These are phyloP conservation scores for Anomalospiza imberbis DNA, from an alignment of 2,797 vertebrate genomes.

Conservation along the genomic window DNA sequence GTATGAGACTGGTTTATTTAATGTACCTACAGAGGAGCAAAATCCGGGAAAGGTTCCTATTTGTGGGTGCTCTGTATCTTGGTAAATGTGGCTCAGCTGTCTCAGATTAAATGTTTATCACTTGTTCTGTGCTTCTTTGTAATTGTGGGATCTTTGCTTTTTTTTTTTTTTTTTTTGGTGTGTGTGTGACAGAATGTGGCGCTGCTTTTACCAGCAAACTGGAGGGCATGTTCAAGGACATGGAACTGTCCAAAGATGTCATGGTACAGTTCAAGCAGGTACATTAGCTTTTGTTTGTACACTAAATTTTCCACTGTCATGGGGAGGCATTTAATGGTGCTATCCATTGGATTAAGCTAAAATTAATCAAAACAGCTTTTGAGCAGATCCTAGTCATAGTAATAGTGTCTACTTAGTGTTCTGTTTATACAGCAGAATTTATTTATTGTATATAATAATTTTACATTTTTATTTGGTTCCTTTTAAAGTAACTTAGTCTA, in stretches of 20 bases:
- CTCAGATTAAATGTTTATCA: background rate
- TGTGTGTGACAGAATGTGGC: conserved; percentile 73
- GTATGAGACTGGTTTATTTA: background rate
- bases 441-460: background rate
- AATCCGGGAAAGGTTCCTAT: background rate
- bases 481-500: background rate
- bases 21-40: background rate
- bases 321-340: background rate
- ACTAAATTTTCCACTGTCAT: background rate
- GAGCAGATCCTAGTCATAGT: background rate
- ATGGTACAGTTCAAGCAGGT: conserved; percentile 85
- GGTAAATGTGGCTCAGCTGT: background rate
- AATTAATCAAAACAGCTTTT: background rate
- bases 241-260: conserved; percentile 84
- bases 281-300: background rate
- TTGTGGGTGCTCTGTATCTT: background rate
- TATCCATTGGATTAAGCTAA: background rate
- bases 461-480: background rate
- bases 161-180: background rate
- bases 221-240: conserved; percentile 86
- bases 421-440: background rate
- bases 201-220: conserved; percentile 84
- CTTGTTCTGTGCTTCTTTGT: background rate
- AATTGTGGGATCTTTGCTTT: background rate
- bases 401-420: background rate